A percentile compares a stretch with the other conserved stretches of the same genome.
These are phyloP conservation scores for Channa argus DNA, from an alignment of 2,113 vertebrate genomes.

Conservation along the genomic window DNA sequence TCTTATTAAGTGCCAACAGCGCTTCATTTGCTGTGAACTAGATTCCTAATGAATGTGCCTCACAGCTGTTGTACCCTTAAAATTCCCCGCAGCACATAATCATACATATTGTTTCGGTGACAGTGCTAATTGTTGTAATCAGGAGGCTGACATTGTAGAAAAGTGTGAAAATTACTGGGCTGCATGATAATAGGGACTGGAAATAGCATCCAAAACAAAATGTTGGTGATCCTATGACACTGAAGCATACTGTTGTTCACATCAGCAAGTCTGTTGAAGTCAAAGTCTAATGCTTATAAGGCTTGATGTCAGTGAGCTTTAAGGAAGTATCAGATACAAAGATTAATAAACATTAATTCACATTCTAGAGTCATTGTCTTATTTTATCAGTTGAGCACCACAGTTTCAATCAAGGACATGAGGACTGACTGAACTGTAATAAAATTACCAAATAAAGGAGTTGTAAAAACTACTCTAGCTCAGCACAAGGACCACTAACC, in stretches of 20 bases:
- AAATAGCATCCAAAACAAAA: slow-evolving; percentile 26
- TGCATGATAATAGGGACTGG: slow-evolving; percentile 27
- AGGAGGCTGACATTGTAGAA: slow-evolving; percentile 15
- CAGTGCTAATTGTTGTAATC: slow-evolving; percentile 59
- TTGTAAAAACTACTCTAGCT: too few relatives aligned
- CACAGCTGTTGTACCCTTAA: slow-evolving; percentile 37
- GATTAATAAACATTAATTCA: too few relatives aligned
- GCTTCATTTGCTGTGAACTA: slow-evolving; percentile 39
- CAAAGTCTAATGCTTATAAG: too few relatives aligned
- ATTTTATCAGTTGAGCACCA: too few relatives aligned
- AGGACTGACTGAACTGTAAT: too few relatives aligned
- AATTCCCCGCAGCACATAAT: slow-evolving; percentile 14
- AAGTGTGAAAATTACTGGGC: slow-evolving; percentile 29
- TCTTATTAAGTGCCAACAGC: slow-evolving; percentile 29
- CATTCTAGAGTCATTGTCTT: too few relatives aligned
- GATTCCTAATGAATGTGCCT: slow-evolving; percentile 25
- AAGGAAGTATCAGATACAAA: background rate
- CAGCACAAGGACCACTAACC: too few relatives aligned
- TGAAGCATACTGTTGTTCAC: background rate
- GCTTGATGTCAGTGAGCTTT: background rate
- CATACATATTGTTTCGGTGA: slow-evolving; percentile 7
- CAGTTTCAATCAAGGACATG: too few relatives aligned
- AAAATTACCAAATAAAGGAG: too few relatives aligned
- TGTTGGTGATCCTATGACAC: slow-evolving; percentile 28
- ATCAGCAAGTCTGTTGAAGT: background rate